phyloP scores from a whole-genome alignment of 2,797 vertebrate species.

The Melanotaenia maccullochi region DNA sequence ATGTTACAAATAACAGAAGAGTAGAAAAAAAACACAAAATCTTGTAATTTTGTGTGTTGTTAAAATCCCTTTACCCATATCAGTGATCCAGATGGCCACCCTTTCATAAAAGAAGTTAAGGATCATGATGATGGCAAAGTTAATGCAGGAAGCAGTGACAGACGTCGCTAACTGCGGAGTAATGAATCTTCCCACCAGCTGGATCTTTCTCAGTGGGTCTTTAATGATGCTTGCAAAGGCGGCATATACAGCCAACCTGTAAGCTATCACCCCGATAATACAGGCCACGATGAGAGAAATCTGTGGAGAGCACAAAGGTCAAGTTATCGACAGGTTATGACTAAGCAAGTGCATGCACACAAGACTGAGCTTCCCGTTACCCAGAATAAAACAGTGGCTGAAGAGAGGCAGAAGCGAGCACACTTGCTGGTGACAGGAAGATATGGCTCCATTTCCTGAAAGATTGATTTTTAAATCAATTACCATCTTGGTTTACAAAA shows the following conservation, averaged over 20 bases:
- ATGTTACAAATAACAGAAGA: neutral
- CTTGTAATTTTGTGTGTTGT: neutral
- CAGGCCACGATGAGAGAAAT: constrained; percentile 91
- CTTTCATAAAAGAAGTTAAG: constrained; percentile 95
- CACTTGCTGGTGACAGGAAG: constrained; percentile 79
- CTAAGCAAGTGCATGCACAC: neutral
- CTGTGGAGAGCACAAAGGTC: constrained; percentile 69
- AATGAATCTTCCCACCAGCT: constrained; percentile 87
- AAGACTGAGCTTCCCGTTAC: constrained; percentile 58
- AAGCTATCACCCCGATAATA: constrained; percentile 93
- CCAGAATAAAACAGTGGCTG: constrained; percentile 84
- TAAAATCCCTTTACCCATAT: constrained; percentile 87
- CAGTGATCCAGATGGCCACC: constrained; percentile 96
- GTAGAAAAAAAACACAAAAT: neutral
- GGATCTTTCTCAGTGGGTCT: constrained; percentile 82
- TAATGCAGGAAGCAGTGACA: constrained; percentile 94
- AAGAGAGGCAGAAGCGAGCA: constrained; percentile 82
- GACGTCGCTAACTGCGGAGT: constrained; percentile 95
- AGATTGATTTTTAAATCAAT: neutral
- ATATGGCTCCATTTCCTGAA: constrained; percentile 86
- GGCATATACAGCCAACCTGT: constrained; percentile 92
- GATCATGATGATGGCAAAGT: constrained; percentile 97
- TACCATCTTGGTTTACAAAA: neutral
- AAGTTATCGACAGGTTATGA: neutral
- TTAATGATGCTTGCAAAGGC: constrained; percentile 93